These are phyloP conservation scores for Cyclura pinguis DNA, from an alignment of 2,797 vertebrate species.

Conservation along the genomic window DNA sequence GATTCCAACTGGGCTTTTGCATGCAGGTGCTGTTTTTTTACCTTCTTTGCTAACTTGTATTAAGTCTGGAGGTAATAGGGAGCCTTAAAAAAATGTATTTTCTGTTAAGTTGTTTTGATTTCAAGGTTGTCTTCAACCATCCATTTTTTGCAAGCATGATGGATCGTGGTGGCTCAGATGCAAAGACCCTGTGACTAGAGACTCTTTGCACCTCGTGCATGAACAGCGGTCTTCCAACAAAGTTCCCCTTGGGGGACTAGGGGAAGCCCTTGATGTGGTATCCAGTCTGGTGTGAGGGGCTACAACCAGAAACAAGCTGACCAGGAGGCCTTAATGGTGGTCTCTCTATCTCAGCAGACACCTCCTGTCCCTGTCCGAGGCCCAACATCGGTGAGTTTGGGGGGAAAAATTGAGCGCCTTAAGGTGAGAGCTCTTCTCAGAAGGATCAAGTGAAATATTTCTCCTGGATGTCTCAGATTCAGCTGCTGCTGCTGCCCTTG, in stretches of 20 bases:
- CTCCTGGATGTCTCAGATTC: background rate
- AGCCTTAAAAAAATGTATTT: background rate
- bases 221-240: background rate
- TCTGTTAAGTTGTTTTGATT: background rate
- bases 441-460: background rate
- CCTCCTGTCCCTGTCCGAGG: background rate
- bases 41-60: background rate
- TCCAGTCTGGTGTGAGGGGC: background rate
- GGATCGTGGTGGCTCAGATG: background rate
- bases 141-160: too few relatives aligned
- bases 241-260: background rate
- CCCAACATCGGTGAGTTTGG: background rate
- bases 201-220: background rate
- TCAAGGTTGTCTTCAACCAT: background rate
- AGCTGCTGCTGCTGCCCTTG: background rate
- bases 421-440: background rate
- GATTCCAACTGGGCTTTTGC: background rate
- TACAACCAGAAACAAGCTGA: background rate
- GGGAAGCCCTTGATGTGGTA: too few relatives aligned
- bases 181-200: background rate
- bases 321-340: too few relatives aligned
- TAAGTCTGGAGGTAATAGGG: background rate
- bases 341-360: background rate
- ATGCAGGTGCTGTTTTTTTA: background rate
- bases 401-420: too few relatives aligned